These are phyloP conservation scores for Platycheirus albimanus DNA, from an alignment of 2,888 invertebrate genomes.

Conservation along the genomic window DNA sequence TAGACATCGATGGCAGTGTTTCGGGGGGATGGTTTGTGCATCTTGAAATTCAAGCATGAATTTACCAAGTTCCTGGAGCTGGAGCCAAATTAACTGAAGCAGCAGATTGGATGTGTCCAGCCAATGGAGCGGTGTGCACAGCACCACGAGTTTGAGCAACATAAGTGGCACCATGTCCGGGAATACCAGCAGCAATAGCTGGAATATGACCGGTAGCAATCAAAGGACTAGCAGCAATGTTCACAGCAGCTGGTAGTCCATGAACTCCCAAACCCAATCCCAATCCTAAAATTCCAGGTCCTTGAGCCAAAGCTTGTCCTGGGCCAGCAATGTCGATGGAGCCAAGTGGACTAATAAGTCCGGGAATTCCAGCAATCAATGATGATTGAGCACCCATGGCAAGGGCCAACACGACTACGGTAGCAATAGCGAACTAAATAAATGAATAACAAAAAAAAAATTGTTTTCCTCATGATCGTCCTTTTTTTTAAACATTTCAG, in stretches of 20 bases:
- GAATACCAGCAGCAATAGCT: conserved; percentile 68
- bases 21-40: background rate
- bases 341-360: conserved; percentile 23
- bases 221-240: conserved; percentile 28
- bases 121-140: conserved; percentile 79
- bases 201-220: conserved; percentile 76
- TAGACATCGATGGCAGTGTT: conserved; percentile 43
- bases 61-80: conserved; percentile 78
- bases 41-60: background rate
- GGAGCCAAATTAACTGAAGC: conserved; percentile 79
- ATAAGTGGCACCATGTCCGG: conserved; percentile 78
- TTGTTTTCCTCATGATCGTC: conserved; percentile 16
- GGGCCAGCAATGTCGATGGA: conserved; percentile 56
- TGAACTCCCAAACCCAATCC: conserved; percentile 58
- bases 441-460: conserved; percentile 31
- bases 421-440: conserved; percentile 77
- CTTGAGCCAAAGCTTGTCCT: conserved; percentile 73
- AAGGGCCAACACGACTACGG: conserved; percentile 78
- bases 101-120: conserved; percentile 79
- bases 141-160: conserved; percentile 80
- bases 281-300: conserved; percentile 68
- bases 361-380: conserved; percentile 74
- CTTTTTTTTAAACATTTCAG: background rate
- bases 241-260: conserved; percentile 66
- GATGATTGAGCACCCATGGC: conserved; percentile 75